These are phyloP conservation scores for Agriopis marginaria DNA, from an alignment of 2,888 invertebrate species.

Conservation along the genomic window DNA sequence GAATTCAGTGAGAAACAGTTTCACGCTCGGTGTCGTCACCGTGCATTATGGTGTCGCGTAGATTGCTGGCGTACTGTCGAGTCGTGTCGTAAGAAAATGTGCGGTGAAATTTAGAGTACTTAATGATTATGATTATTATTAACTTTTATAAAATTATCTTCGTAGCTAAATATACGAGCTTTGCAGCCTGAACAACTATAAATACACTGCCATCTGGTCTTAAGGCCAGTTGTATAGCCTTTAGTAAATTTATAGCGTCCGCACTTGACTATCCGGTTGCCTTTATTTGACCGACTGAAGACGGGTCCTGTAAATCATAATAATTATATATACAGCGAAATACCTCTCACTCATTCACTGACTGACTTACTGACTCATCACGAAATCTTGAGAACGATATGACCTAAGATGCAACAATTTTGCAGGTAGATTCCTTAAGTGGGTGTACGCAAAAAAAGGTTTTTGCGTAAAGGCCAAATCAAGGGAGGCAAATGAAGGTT, in stretches of 20 bases:
- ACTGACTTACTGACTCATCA: too few relatives aligned
- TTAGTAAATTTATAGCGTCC: slow-evolving; percentile 11
- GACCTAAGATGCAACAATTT: too few relatives aligned
- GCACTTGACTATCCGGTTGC: slow-evolving; percentile 9
- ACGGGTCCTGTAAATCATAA: slow-evolving; percentile 4
- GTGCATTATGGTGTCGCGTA: too few relatives aligned
- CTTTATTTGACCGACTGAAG: slow-evolving; percentile 3
- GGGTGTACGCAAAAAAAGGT: too few relatives aligned
- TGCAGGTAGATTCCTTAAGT: too few relatives aligned
- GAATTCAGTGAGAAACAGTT: too few relatives aligned
- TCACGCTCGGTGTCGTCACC: too few relatives aligned
- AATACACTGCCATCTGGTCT: slow-evolving; percentile 13
- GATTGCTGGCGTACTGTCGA: background rate
- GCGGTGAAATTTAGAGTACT: background rate
- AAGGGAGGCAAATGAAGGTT: too few relatives aligned
- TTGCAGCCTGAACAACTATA: slow-evolving; percentile 3
- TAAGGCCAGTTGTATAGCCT: background rate
- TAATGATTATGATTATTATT: slow-evolving; percentile 17
- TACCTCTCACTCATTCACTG: too few relatives aligned
- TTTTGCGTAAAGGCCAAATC: too few relatives aligned
- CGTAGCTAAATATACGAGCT: slow-evolving; percentile 3
- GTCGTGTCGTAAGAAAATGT: background rate
- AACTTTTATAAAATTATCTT: slow-evolving; percentile 7
- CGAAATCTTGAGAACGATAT: too few relatives aligned
- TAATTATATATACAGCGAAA: too few relatives aligned